A percentile compares a stretch with the other conserved stretches of the same genome.
Conservation (phyloP, 2,797 vertebrate genomes). For the Leptodactylus fallax region DNA sequence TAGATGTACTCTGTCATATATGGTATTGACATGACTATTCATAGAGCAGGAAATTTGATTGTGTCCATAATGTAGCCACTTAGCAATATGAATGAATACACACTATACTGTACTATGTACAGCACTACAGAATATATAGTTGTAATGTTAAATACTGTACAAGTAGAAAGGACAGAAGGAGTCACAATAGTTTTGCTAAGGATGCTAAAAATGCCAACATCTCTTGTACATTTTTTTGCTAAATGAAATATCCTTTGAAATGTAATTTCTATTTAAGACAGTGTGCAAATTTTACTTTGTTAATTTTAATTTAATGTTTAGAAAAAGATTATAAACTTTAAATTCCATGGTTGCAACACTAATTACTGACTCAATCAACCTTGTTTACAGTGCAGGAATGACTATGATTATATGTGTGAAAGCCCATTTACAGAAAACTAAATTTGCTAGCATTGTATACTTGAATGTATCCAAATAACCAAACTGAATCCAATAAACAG, state of each 20-base stretch:
- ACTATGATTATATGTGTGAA: background rate
- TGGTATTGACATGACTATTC: no score
- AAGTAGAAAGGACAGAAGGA: background rate
- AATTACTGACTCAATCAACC: slow-evolving; percentile 7
- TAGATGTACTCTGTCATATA: no score
- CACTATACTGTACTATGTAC: background rate
- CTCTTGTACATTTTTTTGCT: background rate
- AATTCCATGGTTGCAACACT: background rate
- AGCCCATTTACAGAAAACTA: background rate
- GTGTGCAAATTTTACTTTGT: background rate
- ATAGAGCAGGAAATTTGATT: no score
- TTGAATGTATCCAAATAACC: background rate
- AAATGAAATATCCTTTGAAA: background rate
- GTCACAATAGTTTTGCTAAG: no score
- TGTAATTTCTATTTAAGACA: background rate
- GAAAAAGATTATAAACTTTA: background rate
- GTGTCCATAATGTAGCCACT: no score
- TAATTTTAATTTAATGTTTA: background rate
- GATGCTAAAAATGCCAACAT: no score
- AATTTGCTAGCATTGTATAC: background rate
- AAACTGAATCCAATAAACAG: background rate
- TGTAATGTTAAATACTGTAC: background rate
- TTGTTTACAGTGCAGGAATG: background rate
- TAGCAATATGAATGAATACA: no score
- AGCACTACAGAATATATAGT: background rate